Conservation (phyloP, 2,888 invertebrate species). For the Lasiommata megera region DNA sequence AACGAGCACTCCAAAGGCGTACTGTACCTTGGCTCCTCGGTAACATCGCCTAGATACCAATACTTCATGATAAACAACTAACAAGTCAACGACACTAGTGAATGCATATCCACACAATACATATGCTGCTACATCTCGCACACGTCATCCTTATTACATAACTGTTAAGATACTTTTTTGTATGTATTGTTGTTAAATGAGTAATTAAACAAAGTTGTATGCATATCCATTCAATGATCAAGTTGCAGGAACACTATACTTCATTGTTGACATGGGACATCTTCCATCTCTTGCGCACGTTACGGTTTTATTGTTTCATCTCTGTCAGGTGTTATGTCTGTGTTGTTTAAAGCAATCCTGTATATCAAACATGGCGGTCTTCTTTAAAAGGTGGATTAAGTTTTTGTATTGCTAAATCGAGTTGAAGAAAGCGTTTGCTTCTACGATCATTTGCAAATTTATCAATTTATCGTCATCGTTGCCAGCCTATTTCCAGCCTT, state of each 20-base stretch:
- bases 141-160: conserved; percentile 26
- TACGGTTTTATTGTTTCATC: conserved; percentile 19
- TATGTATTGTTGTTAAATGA: conserved; percentile 23
- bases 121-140: conserved; percentile 15
- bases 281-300: conserved; percentile 35
- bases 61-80: conserved; percentile 46
- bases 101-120: conserved; percentile 38
- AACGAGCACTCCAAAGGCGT: conserved; percentile 19
- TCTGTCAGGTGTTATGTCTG: conserved; percentile 19
- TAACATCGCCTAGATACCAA: conserved; percentile 35
- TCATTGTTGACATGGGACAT: conserved; percentile 63
- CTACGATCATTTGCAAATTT: neutral
- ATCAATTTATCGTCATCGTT: too few relatives aligned
- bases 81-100: conserved; percentile 60
- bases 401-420: neutral
- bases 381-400: neutral
- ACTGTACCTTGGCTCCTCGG: conserved; percentile 22
- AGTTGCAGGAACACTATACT: conserved; percentile 62
- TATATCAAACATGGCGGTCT: conserved; percentile 20
- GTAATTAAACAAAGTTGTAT: conserved; percentile 40
- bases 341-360: conserved; percentile 13
- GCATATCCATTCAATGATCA: conserved; percentile 62
- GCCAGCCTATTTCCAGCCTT: too few relatives aligned
- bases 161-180: conserved; percentile 33
- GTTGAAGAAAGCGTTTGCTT: neutral